Percentiles rank a stretch among this genome's conserved stretches.
Evolutionary conservation across 2,888 invertebrate genomes (phyloP).

Genomic region (Rhodophaea formosa): DNA sequence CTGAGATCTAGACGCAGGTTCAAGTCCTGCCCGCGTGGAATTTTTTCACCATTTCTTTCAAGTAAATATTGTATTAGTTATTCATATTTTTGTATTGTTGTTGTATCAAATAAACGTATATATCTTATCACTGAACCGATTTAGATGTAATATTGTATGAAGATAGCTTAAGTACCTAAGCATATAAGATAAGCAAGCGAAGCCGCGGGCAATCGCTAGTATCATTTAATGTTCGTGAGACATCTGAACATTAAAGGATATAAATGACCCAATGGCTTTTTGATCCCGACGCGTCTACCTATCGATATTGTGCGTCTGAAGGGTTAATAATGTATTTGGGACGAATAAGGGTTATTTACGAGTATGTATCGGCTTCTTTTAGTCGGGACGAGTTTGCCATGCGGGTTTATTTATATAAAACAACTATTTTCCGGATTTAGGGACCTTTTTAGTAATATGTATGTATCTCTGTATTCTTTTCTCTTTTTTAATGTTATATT

Average conservation of each 20-base stretch:
- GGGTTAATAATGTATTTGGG: conserved; percentile 23
- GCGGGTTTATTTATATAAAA: neutral
- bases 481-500: neutral
- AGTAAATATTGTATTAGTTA: too few relatives aligned
- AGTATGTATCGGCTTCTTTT: conserved; percentile 1
- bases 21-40: too few relatives aligned
- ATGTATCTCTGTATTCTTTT: neutral
- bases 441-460: neutral
- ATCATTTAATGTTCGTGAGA: neutral
- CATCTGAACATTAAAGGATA: conserved; percentile 8
- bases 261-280: conserved; percentile 13
- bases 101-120: too few relatives aligned
- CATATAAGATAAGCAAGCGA: too few relatives aligned
- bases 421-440: neutral
- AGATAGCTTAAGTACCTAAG: too few relatives aligned
- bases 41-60: too few relatives aligned
- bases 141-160: too few relatives aligned
- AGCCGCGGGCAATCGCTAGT: neutral
- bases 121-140: too few relatives aligned
- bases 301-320: conserved; percentile 16
- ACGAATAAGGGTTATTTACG: conserved; percentile 15
- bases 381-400: neutral
- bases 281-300: conserved; percentile 12
- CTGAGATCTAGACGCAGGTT: too few relatives aligned
- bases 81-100: too few relatives aligned